phyloP scores from a whole-genome alignment of 2,888 invertebrate species.

The Lampropteryx suffumata region DNA sequence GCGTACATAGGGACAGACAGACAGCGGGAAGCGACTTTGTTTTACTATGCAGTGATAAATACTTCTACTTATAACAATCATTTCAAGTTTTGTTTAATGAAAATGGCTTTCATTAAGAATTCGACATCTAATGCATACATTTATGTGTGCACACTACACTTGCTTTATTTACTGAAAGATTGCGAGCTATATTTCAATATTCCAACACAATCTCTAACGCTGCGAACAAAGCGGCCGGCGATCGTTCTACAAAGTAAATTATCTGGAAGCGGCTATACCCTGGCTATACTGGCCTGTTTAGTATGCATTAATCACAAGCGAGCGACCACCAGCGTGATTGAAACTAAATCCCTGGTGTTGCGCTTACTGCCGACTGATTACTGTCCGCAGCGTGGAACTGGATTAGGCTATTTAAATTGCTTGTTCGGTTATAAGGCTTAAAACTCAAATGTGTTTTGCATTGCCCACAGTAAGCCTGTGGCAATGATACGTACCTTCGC shows the following conservation, averaged over 20 bases:
- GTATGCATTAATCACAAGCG: conserved; percentile 79
- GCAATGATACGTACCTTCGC: too few relatives aligned
- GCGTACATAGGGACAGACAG: too few relatives aligned
- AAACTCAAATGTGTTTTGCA: conserved; percentile 23
- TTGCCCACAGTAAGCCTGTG: too few relatives aligned
- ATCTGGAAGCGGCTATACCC: conserved; percentile 51
- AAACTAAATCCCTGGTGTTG: conserved; percentile 73
- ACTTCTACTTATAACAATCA: too few relatives aligned
- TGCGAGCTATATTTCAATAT: conserved; percentile 6
- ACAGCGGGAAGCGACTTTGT: too few relatives aligned
- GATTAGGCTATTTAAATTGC: conserved; percentile 72
- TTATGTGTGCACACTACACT: too few relatives aligned
- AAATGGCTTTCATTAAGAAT: too few relatives aligned
- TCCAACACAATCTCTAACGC: conserved; percentile 5
- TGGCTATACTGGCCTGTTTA: conserved; percentile 66
- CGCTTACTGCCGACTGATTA: conserved; percentile 68
- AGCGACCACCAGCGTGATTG: conserved; percentile 70
- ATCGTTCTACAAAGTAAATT: conserved; percentile 46
- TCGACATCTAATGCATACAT: too few relatives aligned
- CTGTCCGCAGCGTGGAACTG: conserved; percentile 49
- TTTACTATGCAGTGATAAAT: too few relatives aligned
- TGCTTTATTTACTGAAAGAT: too few relatives aligned
- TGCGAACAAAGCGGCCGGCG: background rate
- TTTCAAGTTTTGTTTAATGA: too few relatives aligned
- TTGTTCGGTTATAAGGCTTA: conserved; percentile 42